Conservation (phyloP, 2,797 vertebrate species). For the Xiphophorus birchmanni region DNA sequence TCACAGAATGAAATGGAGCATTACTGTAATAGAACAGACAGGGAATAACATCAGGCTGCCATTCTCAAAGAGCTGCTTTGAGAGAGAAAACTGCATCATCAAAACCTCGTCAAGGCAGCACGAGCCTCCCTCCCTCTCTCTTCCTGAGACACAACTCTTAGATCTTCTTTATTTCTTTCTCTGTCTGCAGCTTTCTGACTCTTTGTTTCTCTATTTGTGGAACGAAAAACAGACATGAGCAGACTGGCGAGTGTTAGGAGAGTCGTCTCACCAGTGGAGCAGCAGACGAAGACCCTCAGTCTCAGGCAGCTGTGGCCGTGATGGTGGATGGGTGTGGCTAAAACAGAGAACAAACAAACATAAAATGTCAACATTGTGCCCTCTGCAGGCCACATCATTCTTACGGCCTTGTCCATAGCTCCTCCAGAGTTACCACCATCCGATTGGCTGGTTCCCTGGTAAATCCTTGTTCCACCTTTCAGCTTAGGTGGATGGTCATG, state of each 20-base stretch:
- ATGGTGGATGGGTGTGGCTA: constrained; percentile 93
- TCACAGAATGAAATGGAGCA: constrained; percentile 35
- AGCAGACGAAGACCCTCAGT: constrained; percentile 96
- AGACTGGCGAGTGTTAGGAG: background rate
- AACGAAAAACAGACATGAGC: constrained; percentile 20
- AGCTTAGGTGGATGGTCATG: background rate
- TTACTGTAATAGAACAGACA: constrained; percentile 58
- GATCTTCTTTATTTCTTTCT: constrained; percentile 38
- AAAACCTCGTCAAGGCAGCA: constrained; percentile 39
- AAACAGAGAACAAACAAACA: constrained; percentile 47
- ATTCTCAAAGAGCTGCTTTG: constrained; percentile 45
- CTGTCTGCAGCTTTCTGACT: constrained; percentile 2
- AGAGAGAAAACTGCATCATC: constrained; percentile 53
- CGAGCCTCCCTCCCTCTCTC: background rate
- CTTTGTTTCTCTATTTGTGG: constrained; percentile 33
- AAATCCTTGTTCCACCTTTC: background rate
- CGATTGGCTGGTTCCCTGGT: background rate
- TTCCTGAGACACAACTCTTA: constrained; percentile 39
- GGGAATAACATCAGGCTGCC: constrained; percentile 61
- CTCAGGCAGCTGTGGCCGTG: constrained; percentile 93
- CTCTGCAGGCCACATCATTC: constrained; percentile 58
- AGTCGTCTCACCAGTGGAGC: constrained; percentile 88
- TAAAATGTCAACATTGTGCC: constrained; percentile 59
- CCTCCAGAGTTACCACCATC: background rate
- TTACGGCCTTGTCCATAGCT: background rate